A percentile compares a stretch with the other conserved stretches of the same genome.
Conservation (phyloP, 2,113 vertebrate species). For the Thalassoma bifasciatum region DNA sequence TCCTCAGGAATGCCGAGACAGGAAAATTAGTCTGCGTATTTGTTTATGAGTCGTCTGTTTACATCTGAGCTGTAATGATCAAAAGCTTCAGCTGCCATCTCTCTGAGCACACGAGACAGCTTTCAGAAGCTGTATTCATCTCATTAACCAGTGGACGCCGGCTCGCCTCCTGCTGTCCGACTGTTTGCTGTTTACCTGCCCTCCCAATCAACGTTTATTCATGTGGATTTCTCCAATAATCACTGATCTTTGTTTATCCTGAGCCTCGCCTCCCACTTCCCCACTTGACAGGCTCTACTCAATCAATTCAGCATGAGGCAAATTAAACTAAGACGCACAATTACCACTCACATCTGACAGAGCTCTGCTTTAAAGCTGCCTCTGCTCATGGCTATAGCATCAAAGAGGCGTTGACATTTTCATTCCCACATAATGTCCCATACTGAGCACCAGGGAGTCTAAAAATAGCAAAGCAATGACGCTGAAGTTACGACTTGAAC, state of each 20-base stretch:
- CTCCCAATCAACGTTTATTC: conserved; percentile 54
- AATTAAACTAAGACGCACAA: conserved; percentile 60
- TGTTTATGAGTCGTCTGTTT: conserved; percentile 16
- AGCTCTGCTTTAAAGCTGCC: neutral
- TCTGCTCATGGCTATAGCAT: neutral
- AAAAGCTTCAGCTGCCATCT: conserved; percentile 32
- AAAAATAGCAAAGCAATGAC: neutral
- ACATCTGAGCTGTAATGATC: conserved; percentile 18
- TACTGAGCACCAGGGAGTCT: neutral
- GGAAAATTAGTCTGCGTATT: conserved; percentile 12
- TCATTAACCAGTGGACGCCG: conserved; percentile 35
- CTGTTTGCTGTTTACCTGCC: conserved; percentile 57
- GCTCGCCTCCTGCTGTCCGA: conserved; percentile 12
- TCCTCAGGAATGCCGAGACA: neutral
- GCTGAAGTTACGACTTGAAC: conserved; percentile 1
- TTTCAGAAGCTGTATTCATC: conserved; percentile 11
- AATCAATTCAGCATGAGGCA: conserved; percentile 49
- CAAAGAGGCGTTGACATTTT: neutral
- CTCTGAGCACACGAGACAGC: conserved; percentile 6
- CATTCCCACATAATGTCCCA: neutral
- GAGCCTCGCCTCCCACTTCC: conserved; percentile 53
- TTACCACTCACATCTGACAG: conserved; percentile 40
- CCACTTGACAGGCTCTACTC: conserved; percentile 42
- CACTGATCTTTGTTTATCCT: conserved; percentile 71
- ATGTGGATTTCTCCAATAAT: conserved; percentile 66